Conservation (phyloP, 2,797 vertebrate species). For the Coilia nasus region DNA sequence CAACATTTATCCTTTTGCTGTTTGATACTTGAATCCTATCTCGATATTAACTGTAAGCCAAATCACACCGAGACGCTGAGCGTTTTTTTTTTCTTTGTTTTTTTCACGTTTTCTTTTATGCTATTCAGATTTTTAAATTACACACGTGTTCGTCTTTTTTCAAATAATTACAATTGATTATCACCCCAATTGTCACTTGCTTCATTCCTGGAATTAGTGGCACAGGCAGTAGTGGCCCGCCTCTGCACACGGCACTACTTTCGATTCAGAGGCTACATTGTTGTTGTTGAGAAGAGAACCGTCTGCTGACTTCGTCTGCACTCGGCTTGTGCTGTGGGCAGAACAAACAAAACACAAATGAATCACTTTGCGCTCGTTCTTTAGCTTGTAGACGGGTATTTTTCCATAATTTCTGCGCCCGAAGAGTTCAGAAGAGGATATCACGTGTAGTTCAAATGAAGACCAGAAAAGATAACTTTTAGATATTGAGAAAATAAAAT, state of each 20-base stretch:
- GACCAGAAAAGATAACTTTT: background rate
- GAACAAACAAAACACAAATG: constrained; percentile 1
- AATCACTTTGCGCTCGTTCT: constrained; percentile 27
- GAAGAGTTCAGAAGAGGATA: background rate
- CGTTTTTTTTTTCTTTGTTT: no score
- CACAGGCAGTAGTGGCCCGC: background rate
- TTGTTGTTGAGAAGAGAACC: constrained; percentile 4
- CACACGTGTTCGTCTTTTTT: background rate
- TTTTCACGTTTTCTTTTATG: background rate
- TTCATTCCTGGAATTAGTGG: background rate
- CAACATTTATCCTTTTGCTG: background rate
- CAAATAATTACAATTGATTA: background rate
- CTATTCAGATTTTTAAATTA: background rate
- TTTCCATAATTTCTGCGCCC: background rate
- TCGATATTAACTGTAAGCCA: background rate
- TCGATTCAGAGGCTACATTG: background rate
- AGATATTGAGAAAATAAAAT: background rate
- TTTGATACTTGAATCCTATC: no score
- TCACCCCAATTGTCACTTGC: background rate
- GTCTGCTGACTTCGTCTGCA: background rate
- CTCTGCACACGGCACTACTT: constrained; percentile 20
- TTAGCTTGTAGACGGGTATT: background rate
- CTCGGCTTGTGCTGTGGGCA: background rate
- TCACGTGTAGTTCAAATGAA: background rate
- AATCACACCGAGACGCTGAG: background rate